Base-by-base conservation (phyloP, 2,888 invertebrate genomes). In the Acronicta aceris region DNA sequence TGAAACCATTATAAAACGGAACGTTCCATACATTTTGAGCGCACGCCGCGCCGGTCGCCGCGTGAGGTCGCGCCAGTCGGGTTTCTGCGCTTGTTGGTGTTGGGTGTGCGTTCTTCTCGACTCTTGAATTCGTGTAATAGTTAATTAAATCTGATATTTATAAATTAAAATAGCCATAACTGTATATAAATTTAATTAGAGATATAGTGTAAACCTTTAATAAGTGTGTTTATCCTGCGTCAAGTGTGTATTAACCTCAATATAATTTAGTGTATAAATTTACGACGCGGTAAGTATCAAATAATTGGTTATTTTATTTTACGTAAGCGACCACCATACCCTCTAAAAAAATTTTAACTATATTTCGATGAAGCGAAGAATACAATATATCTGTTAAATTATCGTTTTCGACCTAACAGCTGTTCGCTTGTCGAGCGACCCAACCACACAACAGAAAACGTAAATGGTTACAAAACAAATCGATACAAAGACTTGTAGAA, bases 71-170 rank as follows among this genome's bases (percentile, higher is more conserved):
- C 85, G 69, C 64, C 81, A 94, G 94, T 94, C 93, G 94, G 94
- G 93, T 94, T 94, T 94, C 89, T 91, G 89, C 91, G 90, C 88
- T 93, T 85, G 89, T 82, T 83, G 88, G 89, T 85, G 82, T 78
- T 62, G 84, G 89, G 85, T 89, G 91, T 89, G 78, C 81, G 85
- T 86, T 76, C 78, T 76, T 83, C 82, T 89, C 86, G 88, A 85
- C 89, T 91, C 88, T 81, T 81, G 50, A 76, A 83, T 85, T 91
- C 92, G 92, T 92, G 88, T 88, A 83, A 82, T 86, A 87, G 79
- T 86, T 85, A 83, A 81, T 85, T 81, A 76, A 81, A 76, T 74
- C 68, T 68, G 50, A 48, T 77, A 77, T 81, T 83, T 81, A 81
- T 81, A 72, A 79, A 80, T 82, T 81, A 84, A 86, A 82, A 78